Evolutionary conservation across 1,140 invertebrate genomes (phyloP).

Genomic region (Drosophila neocordata): DNA sequence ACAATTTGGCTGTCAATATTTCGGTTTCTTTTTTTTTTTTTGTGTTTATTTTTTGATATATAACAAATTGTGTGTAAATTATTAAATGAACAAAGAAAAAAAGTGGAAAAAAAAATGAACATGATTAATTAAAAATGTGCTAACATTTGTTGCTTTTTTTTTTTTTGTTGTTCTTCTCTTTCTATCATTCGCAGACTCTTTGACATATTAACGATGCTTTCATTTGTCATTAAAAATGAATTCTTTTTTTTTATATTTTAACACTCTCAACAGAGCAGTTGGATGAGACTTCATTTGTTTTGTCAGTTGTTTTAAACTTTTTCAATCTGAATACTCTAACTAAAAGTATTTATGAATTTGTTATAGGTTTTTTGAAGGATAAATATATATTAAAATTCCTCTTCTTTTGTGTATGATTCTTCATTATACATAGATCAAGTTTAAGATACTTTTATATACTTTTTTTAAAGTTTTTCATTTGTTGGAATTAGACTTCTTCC

Average conservation of each 20-base stretch:
- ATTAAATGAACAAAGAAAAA: constrained; percentile 1
- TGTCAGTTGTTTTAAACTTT: neutral
- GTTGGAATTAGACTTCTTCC: too few species aligned
- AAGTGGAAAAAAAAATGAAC: constrained; percentile 27
- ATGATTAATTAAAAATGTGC: constrained; percentile 65
- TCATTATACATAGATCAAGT: too few species aligned
- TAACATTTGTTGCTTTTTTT: constrained; percentile 15
- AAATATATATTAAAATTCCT: too few species aligned
- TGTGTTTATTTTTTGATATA: constrained; percentile 31
- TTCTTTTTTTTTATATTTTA: constrained; percentile 42
- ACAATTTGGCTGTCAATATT: constrained; percentile 39
- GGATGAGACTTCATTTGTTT: neutral
- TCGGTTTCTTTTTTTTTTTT: neutral
- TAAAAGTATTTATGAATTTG: neutral
- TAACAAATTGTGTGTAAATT: constrained; percentile 60
- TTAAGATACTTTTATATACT: too few species aligned
- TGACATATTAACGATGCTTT: constrained; percentile 48
- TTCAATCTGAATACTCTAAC: neutral
- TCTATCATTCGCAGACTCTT: neutral
- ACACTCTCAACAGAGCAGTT: constrained; percentile 31
- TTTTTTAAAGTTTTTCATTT: too few species aligned
- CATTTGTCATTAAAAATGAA: constrained; percentile 57
- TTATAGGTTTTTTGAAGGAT: neutral
- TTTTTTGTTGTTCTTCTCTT: neutral
- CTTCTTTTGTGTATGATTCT: too few species aligned